Evolutionary conservation across 1,140 invertebrate genomes (phyloP).

Genomic region (Pomacea maculata): DNA sequence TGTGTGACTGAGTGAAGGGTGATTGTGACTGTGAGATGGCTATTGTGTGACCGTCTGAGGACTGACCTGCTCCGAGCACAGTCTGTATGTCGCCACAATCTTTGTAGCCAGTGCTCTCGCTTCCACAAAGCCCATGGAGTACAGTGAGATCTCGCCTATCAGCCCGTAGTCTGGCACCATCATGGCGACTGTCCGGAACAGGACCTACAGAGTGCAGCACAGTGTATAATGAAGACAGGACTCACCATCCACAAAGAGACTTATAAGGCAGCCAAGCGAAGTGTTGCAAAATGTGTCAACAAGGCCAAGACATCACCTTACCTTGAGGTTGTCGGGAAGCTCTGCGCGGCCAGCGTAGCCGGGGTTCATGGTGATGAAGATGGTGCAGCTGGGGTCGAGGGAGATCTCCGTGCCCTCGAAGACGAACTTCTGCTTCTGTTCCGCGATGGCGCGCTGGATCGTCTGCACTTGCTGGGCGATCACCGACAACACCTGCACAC

Average conservation of each 20-base stretch:
- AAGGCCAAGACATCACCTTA: constrained; percentile 14
- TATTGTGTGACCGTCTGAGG: no score
- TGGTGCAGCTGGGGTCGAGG: constrained; percentile 64
- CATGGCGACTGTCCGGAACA: constrained; percentile 67
- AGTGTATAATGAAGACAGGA: background rate
- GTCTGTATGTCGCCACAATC: constrained; percentile 65
- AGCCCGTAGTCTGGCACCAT: constrained; percentile 68
- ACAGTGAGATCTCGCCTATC: constrained; percentile 66
- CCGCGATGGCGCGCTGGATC: constrained; percentile 65
- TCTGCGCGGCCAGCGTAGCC: constrained; percentile 65
- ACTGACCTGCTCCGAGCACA: constrained; percentile 64
- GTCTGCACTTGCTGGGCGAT: constrained; percentile 67
- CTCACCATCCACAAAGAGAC: no score
- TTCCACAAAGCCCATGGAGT: constrained; percentile 67
- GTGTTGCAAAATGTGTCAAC: no score
- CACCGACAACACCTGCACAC: constrained; percentile 62
- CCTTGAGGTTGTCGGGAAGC: constrained; percentile 66
- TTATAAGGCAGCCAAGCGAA: no score
- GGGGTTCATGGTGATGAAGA: constrained; percentile 68
- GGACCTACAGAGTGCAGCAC: constrained; percentile 50
- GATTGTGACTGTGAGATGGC: no score
- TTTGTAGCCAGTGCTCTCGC: constrained; percentile 63
- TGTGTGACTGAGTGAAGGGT: no score
- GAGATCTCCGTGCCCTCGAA: constrained; percentile 66
- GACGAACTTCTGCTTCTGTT: constrained; percentile 57